Evolutionary conservation across 2,888 invertebrate species (phyloP).

Genomic region (Lasioglossum oenotherae): DNA sequence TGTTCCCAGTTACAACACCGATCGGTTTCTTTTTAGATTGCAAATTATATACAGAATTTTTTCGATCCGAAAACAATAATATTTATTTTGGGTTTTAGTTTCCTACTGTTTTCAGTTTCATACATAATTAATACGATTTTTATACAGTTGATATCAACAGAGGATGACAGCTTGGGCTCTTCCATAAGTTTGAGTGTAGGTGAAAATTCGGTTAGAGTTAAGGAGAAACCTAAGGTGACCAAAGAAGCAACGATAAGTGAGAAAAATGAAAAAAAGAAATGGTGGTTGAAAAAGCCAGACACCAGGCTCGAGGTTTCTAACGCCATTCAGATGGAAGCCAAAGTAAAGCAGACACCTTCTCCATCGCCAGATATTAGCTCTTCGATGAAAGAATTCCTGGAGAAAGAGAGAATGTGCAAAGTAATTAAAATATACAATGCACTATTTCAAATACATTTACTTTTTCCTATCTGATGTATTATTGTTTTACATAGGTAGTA

Average conservation of each 20-base stretch:
- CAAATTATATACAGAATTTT: no score
- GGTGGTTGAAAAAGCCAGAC: constrained; percentile 79
- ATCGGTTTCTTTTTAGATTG: constrained; percentile 13
- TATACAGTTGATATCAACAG: constrained; percentile 61
- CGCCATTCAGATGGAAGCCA: constrained; percentile 56
- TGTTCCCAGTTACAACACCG: constrained; percentile 7
- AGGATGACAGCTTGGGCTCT: constrained; percentile 76
- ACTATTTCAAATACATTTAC: not conserved
- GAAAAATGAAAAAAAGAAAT: constrained; percentile 64
- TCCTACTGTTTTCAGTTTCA: not conserved
- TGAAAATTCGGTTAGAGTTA: constrained; percentile 77
- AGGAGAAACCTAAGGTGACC: constrained; percentile 72
- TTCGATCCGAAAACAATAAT: not conserved
- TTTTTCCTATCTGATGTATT: not conserved
- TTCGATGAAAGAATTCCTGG: constrained; percentile 81
- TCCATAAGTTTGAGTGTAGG: constrained; percentile 78
- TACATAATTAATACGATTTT: constrained; percentile 13
- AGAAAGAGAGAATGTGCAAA: constrained; percentile 81
- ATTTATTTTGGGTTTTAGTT: not conserved
- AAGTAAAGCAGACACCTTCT: constrained; percentile 61
- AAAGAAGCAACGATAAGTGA: constrained; percentile 43
- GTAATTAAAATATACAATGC: constrained; percentile 62
- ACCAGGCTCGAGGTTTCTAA: constrained; percentile 67
- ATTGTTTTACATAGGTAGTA: constrained; percentile 62
- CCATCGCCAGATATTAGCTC: constrained; percentile 77